phyloP scores from a whole-genome alignment of 2,113 vertebrate species.

The Odobenus rosmarus region DNA sequence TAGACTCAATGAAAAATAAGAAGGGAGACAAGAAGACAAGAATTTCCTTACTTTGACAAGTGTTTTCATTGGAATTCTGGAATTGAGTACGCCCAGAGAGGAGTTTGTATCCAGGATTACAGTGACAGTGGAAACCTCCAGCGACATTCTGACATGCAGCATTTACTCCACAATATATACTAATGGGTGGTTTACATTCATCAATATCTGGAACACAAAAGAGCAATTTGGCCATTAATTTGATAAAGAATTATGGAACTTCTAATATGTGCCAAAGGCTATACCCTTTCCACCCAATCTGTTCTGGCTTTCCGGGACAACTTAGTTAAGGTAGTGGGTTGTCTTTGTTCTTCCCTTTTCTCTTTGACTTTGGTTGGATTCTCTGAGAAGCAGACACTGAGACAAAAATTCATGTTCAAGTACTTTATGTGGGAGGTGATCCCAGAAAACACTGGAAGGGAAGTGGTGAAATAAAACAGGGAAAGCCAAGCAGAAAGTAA shows the following conservation, averaged over 20 bases:
- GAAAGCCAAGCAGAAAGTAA: background rate
- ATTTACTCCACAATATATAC: conserved; percentile 22
- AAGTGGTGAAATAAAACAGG: background rate
- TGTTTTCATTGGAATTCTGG: background rate
- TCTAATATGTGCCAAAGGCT: background rate
- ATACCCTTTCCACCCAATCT: background rate
- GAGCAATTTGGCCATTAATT: background rate
- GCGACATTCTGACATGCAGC: background rate
- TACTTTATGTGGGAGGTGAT: background rate
- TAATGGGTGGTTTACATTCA: conserved; percentile 47
- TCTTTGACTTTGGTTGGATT: background rate
- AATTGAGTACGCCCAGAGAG: background rate
- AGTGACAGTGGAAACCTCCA: conserved; percentile 34
- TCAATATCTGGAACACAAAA: conserved; percentile 61
- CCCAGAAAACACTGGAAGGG: background rate
- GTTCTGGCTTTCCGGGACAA: background rate
- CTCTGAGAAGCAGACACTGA: background rate
- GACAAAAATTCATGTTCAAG: background rate
- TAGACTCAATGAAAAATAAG: background rate
- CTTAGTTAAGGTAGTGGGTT: background rate
- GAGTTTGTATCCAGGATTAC: background rate
- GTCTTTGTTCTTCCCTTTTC: background rate
- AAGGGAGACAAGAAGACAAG: background rate
- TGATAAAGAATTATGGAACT: background rate
- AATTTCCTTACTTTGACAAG: conserved; percentile 49